Conservation (phyloP, 1,140 invertebrate species). For the Acyrthosiphon pisum region DNA sequence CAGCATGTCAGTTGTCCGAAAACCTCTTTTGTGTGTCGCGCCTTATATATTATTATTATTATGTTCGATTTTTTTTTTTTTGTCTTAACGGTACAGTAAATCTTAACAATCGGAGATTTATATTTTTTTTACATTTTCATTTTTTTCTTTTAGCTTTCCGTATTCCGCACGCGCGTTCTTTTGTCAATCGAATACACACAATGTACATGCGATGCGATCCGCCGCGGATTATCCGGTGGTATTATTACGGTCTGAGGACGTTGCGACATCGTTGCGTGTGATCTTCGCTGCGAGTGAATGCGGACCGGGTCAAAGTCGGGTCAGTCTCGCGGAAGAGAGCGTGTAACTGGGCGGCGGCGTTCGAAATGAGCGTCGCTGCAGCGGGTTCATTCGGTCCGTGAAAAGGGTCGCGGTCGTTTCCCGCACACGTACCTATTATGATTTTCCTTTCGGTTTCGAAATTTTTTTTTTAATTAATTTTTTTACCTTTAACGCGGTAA, state of each 20-base stretch:
- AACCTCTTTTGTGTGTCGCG: not conserved
- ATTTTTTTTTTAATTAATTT: not conserved
- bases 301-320: conserved; percentile 7
- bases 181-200: conserved; percentile 6
- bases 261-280: not conserved
- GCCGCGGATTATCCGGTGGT: conserved; percentile 27
- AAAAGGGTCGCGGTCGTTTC: not conserved
- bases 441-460: not conserved
- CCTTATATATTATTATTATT: not conserved
- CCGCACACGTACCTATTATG: not conserved
- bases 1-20: not conserved
- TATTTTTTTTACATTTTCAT: not conserved
- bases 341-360: not conserved
- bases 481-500: not conserved
- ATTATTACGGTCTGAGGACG: conserved; percentile 54
- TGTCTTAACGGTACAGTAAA: conserved; percentile 53
- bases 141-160: not conserved
- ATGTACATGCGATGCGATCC: not conserved
- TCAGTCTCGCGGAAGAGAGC: conserved; percentile 38
- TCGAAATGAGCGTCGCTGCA: not conserved
- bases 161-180: not conserved
- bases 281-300: not conserved
- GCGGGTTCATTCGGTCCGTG: not conserved
- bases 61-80: conserved; percentile 7
- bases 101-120: conserved; percentile 46